Percentiles rank a stretch among this genome's conserved stretches.
Evolutionary conservation across 2,113 vertebrate genomes (phyloP).

Genomic region (Cricetomys ansorgei): DNA sequence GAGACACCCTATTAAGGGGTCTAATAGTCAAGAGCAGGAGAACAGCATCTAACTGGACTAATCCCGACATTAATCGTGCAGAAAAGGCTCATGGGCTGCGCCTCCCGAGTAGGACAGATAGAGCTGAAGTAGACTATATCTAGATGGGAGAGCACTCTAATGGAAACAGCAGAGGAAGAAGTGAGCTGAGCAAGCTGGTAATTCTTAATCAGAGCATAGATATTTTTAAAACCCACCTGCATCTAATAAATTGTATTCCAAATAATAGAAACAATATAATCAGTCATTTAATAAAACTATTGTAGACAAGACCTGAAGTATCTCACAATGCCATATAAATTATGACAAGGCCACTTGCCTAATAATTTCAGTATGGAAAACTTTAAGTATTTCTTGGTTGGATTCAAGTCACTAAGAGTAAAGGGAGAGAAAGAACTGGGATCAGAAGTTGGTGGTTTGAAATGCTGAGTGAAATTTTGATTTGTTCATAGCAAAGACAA

Average conservation of each 20-base stretch:
- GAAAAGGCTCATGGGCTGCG: background rate
- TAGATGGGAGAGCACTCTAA: background rate
- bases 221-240: conserved; percentile 7
- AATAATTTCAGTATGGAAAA: conserved; percentile 26
- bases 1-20: background rate
- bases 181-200: background rate
- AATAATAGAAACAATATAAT: background rate
- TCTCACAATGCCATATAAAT: background rate
- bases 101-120: background rate
- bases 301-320: conserved; percentile 32
- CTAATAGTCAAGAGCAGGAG: background rate
- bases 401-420: background rate
- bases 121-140: conserved; percentile 18
- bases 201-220: background rate
- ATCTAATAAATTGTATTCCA: background rate
- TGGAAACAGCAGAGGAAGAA: background rate
- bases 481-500: background rate
- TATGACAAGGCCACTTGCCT: background rate
- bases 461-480: background rate
- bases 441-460: background rate
- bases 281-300: background rate
- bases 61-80: conserved; percentile 18
- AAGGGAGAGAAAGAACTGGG: background rate
- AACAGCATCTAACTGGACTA: background rate
- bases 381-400: conserved; percentile 42